Percentiles rank a stretch among this genome's conserved stretches.
These are phyloP conservation scores for Gobius niger DNA, from an alignment of 2,113 vertebrate genomes.

Conservation along the genomic window DNA sequence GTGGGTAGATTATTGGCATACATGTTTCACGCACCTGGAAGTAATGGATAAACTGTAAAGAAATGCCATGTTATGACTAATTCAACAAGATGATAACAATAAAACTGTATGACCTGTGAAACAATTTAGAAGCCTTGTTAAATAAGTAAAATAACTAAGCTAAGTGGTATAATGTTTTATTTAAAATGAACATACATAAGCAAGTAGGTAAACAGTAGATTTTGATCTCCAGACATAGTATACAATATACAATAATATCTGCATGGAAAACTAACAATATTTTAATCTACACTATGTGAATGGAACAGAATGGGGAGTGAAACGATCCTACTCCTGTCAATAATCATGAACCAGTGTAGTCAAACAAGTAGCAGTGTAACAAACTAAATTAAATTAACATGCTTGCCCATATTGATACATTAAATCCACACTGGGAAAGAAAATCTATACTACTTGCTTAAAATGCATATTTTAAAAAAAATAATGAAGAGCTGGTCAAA, in stretches of 20 bases:
- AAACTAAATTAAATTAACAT: slow-evolving; percentile 57
- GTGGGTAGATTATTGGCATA: slow-evolving; percentile 65
- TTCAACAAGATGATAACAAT: slow-evolving; percentile 42
- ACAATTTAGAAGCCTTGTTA: slow-evolving; percentile 75
- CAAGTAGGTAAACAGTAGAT: slow-evolving; percentile 72
- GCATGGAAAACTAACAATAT: slow-evolving; percentile 66
- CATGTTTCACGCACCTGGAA: slow-evolving; percentile 71
- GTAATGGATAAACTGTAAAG: slow-evolving; percentile 61
- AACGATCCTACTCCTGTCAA: slow-evolving; percentile 49
- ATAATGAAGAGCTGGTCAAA: slow-evolving; percentile 33
- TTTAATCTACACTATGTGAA: slow-evolving; percentile 61
- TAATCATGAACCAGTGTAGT: slow-evolving; percentile 32
- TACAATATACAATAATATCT: slow-evolving; percentile 77
- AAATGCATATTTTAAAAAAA: slow-evolving; percentile 61
- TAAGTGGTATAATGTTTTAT: slow-evolving; percentile 78
- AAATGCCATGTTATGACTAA: slow-evolving; percentile 64
- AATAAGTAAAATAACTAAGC: slow-evolving; percentile 78
- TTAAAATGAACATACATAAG: slow-evolving; percentile 81
- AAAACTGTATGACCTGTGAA: slow-evolving; percentile 64
- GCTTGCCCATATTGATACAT: slow-evolving; percentile 63
- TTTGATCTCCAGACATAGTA: slow-evolving; percentile 73
- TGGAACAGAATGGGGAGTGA: slow-evolving; percentile 53
- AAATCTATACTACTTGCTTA: slow-evolving; percentile 49
- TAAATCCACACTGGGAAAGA: slow-evolving; percentile 55
- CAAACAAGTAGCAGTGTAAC: slow-evolving; percentile 29